Base-by-base conservation (phyloP, 2,113 vertebrate species). In the Syrrhaptes paradoxus region DNA sequence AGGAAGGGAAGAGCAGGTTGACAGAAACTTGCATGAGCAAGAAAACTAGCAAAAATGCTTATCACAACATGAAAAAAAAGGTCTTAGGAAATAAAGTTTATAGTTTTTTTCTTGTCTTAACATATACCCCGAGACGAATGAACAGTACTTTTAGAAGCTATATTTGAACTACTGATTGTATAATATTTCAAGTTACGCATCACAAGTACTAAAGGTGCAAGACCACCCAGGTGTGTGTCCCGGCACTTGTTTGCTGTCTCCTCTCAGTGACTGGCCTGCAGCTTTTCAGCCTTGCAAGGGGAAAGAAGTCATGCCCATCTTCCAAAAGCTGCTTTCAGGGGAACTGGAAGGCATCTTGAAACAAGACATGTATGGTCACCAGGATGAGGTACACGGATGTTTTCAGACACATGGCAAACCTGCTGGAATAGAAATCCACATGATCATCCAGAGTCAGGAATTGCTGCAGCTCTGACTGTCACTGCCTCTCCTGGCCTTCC, bases 391-490 rank as follows among this genome's bases (percentile, higher is more conserved):
- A 45, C 1, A 3, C 46, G 32, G 17, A 45, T 0, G 0, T 52
- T 71, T 79, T 65, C 52, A 73, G 31, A 45, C 17, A 79, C 11
- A 6, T 9, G 19, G 15, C 1, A 0, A 24, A 41, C 32, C 16
- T 75, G 24, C 43, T 63, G 10, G 6, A 63, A 58, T 3, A 52
- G 68, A 51, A 63, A 75, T 6, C 17, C 20, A 28, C 6, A 2
- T 1, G 1, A 24, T 68, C 22, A 43, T 51, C 9, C 22, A 71
- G 43, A 70, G 21, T 36, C 15, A 32, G 62, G 24, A 89, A 63
- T 10, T 0, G 0, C 32, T 46, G 24, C 32, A 74, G 67, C 10
- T 11, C 13, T 2, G 1, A 79, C 29, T 3, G 2, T 15, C 2
- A 1, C 20, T 61, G 16, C 4, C 4, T 2, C 3, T 57, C 24